phyloP scores from a whole-genome alignment of 30 jellyfish, hydroid and myxozoan genomes.

The Aurelia sp. region DNA sequence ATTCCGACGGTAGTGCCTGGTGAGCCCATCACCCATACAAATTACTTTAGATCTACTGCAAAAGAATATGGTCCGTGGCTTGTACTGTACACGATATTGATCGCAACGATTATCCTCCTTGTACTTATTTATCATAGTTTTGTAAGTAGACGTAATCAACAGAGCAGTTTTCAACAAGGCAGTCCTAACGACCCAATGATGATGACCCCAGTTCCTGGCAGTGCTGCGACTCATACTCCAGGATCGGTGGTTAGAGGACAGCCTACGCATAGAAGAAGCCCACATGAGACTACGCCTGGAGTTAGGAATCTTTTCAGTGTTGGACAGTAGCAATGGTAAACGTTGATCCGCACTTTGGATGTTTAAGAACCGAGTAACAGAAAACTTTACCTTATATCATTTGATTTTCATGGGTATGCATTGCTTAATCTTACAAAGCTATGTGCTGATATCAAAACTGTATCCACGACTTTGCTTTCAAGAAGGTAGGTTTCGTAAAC shows the following conservation, averaged over 20 bases:
- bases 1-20: too few relatives aligned
- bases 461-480: too few relatives aligned
- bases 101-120: constrained; percentile 68
- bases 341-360: too few relatives aligned
- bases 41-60: background rate
- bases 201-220: too few relatives aligned
- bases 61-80: constrained; percentile 42
- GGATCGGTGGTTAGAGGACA: constrained; percentile 37
- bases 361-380: too few relatives aligned
- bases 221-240: too few relatives aligned
- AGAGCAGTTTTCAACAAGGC: constrained; percentile 25
- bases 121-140: constrained; percentile 49
- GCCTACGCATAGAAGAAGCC: constrained; percentile 13
- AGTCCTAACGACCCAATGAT: constrained; percentile 12
- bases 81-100: constrained; percentile 46
- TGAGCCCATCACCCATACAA: background rate
- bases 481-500: too few relatives aligned
- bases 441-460: too few relatives aligned
- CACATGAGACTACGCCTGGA: constrained; percentile 56
- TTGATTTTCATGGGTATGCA: too few relatives aligned
- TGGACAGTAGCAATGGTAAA: constrained; percentile 42
- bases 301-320: constrained; percentile 76
- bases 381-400: too few relatives aligned
- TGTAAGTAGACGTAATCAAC: constrained; percentile 29
- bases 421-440: too few relatives aligned